Evolutionary conservation across 2,888 invertebrate genomes (phyloP), one percentile per base, ranked within the genome.

Genomic region (Endotricha flammealis): DNA sequence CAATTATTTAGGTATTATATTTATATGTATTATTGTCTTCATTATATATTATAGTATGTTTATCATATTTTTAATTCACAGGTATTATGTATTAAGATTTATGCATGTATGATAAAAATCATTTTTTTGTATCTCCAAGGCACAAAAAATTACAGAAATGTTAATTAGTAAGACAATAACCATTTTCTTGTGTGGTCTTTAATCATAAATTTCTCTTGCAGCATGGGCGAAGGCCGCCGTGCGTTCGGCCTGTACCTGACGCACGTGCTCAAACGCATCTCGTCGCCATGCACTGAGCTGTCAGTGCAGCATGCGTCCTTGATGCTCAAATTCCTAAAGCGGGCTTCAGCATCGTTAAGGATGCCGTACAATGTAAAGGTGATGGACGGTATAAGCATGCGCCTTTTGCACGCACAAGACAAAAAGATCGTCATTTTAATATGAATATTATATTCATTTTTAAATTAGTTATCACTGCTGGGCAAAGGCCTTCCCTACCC

Each of bases 231-330:
- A 65, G 91, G 92, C 0, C 88, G 95, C 4, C 92, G 92, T 69
- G 91, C 92, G 0, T 95, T 95, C 72, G 92, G 92, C 0, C 88
- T 92, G 55, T 95, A 93, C 81, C 88, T 95, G 43, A 90, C 91
- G 48, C 90, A 91, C 64, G 90, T 95, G 41, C 77, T 95, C 52
- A 90, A 91, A 53, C 89, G 94, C 80, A 91, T 77, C 78, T 90
- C 58, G 67, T 87, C 64, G 48, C 87, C 61, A 42, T 64, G 53
- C 80, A 86, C 64, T 58, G 88, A 89, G 62, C 85, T 88, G 57
- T 87, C 83, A 12, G 88, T 74, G 30, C 51, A 54, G 41, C 90
- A 90, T 68, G 88, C 91, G 9, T 90, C 91, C 56, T 89, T 94
- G 11, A 91, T 94, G 38, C 85, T 93, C 46, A 91, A 91, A 53